Base-by-base conservation (phyloP, 2,113 vertebrate species). In the Orthochromis indermauri region DNA sequence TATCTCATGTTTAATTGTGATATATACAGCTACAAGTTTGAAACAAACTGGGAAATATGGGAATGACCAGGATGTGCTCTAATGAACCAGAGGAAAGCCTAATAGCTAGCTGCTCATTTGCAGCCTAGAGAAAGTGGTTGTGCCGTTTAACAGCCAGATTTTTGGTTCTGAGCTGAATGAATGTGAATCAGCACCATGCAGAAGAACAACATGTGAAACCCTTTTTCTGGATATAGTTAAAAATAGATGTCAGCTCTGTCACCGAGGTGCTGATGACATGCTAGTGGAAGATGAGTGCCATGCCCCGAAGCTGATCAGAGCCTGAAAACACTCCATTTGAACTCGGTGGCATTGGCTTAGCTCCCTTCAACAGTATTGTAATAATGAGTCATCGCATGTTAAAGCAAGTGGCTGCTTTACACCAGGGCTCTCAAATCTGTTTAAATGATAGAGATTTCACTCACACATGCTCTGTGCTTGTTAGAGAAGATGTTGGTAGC, bases 371-470 rank as follows among this genome's bases (percentile, higher is more conserved):
- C 79, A 51, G 42, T 28, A 86, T 40, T 73, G n/a, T 84, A 89
- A 81, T 80, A 54, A 61, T 91, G 89, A 94, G 63, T 91, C 86
- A 89, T 90, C 47, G 31, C n/a, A 40, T 78, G 68, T 84, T 59
- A 28, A 88, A 54, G 19, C n/a, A 89, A 93, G 90, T 91, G 86
- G 89, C 83, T 80, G 68, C 82, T 89, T 81, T 37, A 47, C 37
- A 28, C 59, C 55, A 40, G 10, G 21, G 47, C 7, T 59, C 66
- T 87, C 16, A 55, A 5, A 82, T 86, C 71, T 49, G 45, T 76
- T 85, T 88, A 83, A 63, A 73, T 40, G 57, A 80, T 35, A 5
- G 40, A 79, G 47, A 17, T 4, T 54, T 79, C 21, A 61, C n/a
- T 57, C 54, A 47, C 54, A 47, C 47, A 26, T n/a, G 24, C 42